Evolutionary conservation across 92 coral and sea anemone genomes (phyloP).

Genomic region (Porites lobata): DNA sequence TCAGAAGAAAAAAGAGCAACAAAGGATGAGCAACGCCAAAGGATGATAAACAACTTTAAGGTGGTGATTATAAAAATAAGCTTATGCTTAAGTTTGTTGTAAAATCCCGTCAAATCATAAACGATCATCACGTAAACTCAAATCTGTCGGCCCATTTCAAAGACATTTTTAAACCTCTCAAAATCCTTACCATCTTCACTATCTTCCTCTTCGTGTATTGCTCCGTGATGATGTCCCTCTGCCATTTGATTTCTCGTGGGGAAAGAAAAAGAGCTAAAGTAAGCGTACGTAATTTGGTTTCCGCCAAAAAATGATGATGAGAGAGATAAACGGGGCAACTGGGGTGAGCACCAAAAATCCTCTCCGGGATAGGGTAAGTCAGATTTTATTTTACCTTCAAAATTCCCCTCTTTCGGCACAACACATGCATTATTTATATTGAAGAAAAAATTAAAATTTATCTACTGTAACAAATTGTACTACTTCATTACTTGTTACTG

Average conservation of each 20-base stretch:
- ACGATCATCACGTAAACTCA: neutral
- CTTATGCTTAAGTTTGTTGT: too few species aligned
- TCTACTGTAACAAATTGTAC: neutral
- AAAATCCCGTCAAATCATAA: neutral
- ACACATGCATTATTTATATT: neutral
- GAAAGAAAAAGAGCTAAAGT: neutral
- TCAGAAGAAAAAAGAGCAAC: neutral
- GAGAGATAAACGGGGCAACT: neutral
- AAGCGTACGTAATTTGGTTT: neutral
- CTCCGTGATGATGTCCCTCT: conserved; percentile 1
- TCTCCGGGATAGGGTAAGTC: conserved; percentile 19
- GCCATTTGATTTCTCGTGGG: conserved; percentile 24
- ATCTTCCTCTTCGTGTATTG: conserved; percentile 28
- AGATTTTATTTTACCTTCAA: neutral
- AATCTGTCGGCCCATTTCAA: neutral
- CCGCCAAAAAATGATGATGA: neutral
- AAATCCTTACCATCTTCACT: conserved; percentile 32
- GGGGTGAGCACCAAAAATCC: neutral
- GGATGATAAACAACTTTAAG: neutral
- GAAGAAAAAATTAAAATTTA: neutral
- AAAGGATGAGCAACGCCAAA: neutral
- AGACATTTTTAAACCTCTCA: neutral
- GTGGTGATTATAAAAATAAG: neutral
- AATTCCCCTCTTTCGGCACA: neutral
- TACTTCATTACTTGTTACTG: neutral